Conservation (phyloP, 2,888 invertebrate species). For the Archaeoteleia sp. region DNA sequence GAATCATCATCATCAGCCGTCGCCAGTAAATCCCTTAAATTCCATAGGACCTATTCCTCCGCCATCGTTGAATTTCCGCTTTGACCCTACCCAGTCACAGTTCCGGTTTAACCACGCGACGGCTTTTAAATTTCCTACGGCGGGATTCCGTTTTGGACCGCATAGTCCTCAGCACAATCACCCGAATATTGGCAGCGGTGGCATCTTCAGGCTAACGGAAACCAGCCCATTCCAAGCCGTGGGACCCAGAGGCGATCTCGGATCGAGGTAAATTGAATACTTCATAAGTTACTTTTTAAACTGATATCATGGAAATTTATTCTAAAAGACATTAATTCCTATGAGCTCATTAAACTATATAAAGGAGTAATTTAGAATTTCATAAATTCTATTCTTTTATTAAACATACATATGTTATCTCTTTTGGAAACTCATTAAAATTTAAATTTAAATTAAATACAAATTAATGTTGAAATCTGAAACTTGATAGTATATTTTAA, state of each 20-base stretch:
- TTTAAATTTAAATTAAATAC: no score
- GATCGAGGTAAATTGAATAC: slow-evolving; percentile 72
- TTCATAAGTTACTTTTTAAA: no score
- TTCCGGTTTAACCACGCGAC: slow-evolving; percentile 71
- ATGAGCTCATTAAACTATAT: no score
- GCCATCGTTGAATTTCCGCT: slow-evolving; percentile 71
- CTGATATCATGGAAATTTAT: no score
- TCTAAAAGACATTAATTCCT: no score
- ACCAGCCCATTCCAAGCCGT: slow-evolving; percentile 73
- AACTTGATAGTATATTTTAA: no score
- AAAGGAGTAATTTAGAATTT: no score
- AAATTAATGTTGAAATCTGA: no score
- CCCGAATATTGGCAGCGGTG: slow-evolving; percentile 68
- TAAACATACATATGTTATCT: no score
- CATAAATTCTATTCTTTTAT: neutral
- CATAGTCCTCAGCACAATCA: slow-evolving; percentile 69
- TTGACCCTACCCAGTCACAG: slow-evolving; percentile 70
- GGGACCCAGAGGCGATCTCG: slow-evolving; percentile 71
- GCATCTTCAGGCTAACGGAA: slow-evolving; percentile 73
- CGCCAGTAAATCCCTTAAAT: slow-evolving; percentile 67
- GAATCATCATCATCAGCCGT: slow-evolving; percentile 66
- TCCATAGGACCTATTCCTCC: slow-evolving; percentile 71
- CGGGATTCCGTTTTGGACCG: slow-evolving; percentile 71
- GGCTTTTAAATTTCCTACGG: slow-evolving; percentile 71
- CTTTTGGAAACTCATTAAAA: no score